Evolutionary conservation across 2,113 vertebrate genomes (phyloP).

Genomic region (Tachycineta bicolor): DNA sequence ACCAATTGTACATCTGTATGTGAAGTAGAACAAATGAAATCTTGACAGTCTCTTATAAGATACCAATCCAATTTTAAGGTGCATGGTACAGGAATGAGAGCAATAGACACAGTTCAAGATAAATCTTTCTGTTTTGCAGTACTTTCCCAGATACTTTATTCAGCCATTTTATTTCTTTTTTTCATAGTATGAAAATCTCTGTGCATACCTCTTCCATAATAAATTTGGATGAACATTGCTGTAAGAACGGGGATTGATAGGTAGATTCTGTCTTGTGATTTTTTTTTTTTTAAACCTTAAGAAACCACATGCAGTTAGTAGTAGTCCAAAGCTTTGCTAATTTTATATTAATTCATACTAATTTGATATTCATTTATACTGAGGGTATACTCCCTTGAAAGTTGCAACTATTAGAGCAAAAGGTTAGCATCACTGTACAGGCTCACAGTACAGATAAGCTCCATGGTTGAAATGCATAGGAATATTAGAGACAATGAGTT

Average conservation of each 20-base stretch:
- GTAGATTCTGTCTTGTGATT: background rate
- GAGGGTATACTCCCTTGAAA: background rate
- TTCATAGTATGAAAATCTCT: background rate
- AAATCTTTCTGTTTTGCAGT: constrained; percentile 23
- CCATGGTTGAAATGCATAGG: background rate
- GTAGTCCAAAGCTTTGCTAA: background rate
- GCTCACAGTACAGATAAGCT: background rate
- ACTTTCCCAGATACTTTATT: constrained; percentile 45
- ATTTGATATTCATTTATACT: background rate
- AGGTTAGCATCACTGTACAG: background rate
- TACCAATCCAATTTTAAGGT: constrained; percentile 69
- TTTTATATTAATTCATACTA: background rate
- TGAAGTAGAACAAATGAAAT: constrained; percentile 71
- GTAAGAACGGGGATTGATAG: background rate
- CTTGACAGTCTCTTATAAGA: constrained; percentile 56
- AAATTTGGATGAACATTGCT: background rate
- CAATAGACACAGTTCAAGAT: constrained; percentile 40
- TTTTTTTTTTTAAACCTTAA: background rate
- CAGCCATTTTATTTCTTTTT: constrained; percentile 36
- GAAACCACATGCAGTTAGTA: background rate
- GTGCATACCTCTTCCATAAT: background rate
- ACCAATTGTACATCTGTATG: constrained; percentile 57
- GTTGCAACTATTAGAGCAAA: background rate
- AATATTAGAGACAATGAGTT: background rate
- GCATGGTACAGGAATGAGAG: background rate